Conservation (phyloP, 2,113 vertebrate genomes). For the Psephotus haematonotus region DNA sequence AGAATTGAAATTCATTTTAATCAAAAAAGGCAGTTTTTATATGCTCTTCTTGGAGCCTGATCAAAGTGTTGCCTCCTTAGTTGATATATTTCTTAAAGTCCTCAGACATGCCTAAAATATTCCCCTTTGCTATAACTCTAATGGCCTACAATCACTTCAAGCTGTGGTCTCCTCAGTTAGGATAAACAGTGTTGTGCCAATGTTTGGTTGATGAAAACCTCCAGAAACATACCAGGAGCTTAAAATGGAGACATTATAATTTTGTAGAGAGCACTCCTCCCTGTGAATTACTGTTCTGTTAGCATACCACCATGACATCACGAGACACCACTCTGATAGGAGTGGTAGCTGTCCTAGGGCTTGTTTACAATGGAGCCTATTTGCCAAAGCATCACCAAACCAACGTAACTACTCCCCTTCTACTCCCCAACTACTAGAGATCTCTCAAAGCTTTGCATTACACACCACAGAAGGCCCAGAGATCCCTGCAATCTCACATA, state of each 20-base stretch:
- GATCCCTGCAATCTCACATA: neutral
- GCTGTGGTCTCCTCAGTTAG: neutral
- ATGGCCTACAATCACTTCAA: neutral
- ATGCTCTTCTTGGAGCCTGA: neutral
- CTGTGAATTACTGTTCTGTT: slow-evolving; percentile 2
- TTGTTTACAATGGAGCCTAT: neutral
- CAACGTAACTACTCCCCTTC: neutral
- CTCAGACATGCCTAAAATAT: neutral
- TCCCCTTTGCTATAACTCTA: neutral
- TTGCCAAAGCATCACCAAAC: neutral
- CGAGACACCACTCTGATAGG: neutral
- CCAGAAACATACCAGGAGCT: neutral
- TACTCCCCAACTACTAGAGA: neutral
- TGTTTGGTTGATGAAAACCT: neutral
- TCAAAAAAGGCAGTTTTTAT: neutral
- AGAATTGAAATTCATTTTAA: neutral
- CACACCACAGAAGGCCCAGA: neutral
- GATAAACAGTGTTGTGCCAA: neutral
- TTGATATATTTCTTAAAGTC: neutral
- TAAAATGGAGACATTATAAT: neutral
- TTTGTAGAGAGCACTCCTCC: neutral
- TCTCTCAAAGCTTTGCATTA: neutral
- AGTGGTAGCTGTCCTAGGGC: neutral
- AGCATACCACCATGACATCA: neutral
- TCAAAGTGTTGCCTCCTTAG: neutral